Evolutionary conservation across 2,888 invertebrate genomes (phyloP).

Genomic region (Palloptera scutellata): DNA sequence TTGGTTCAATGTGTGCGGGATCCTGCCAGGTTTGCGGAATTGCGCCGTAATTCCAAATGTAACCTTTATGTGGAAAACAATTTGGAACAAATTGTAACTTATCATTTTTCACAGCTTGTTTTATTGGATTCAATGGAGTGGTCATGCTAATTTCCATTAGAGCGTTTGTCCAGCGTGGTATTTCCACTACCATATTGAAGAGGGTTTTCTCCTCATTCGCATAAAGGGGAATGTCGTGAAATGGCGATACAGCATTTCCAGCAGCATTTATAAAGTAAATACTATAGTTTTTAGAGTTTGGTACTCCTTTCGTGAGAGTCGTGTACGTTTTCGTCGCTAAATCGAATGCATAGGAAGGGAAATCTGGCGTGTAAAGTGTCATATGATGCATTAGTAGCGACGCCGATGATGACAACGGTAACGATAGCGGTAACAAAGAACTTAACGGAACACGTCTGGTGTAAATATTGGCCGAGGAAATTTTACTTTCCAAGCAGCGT

Average conservation of each 20-base stretch:
- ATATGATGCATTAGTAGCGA: neutral
- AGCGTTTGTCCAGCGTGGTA: conserved; percentile 98
- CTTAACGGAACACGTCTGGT: conserved; percentile 1
- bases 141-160: conserved; percentile 97
- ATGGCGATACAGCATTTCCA: conserved; percentile 85
- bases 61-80: conserved; percentile 99
- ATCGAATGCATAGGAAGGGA: neutral
- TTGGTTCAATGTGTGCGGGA: conserved; percentile 87
- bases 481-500: too few relatives aligned
- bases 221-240: conserved; percentile 97
- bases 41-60: conserved; percentile 99
- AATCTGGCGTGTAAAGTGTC: neutral
- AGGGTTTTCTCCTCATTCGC: conserved; percentile 77
- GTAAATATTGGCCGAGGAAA: neutral
- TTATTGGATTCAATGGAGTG: conserved; percentile 94
- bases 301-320: conserved; percentile 79
- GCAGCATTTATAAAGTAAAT: conserved; percentile 85
- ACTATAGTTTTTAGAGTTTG: conserved; percentile 84
- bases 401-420: neutral
- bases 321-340: conserved; percentile 52
- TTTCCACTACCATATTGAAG: conserved; percentile 98
- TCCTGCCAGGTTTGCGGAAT: conserved; percentile 99
- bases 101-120: conserved; percentile 98
- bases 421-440: too few relatives aligned
- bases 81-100: conserved; percentile 94